These are phyloP conservation scores for Rhaphigaster nebulosa DNA, from an alignment of 2,888 invertebrate genomes.

Conservation along the genomic window DNA sequence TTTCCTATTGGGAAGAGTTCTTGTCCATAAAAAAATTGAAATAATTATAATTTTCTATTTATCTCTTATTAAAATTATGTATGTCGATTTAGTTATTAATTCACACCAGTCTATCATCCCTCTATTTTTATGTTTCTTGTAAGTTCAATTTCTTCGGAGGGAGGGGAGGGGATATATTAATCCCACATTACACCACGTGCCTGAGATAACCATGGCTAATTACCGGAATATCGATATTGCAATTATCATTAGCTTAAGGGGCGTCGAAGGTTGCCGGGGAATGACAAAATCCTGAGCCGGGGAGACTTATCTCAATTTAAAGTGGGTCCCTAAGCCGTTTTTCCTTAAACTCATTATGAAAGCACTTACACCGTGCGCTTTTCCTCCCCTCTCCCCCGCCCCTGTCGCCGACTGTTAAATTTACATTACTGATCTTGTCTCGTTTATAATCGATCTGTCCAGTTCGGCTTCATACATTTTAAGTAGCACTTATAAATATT, in stretches of 20 bases:
- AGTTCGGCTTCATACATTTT: conserved; percentile 2
- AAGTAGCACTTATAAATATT: conserved; percentile 32
- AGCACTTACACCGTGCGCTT: conserved; percentile 16
- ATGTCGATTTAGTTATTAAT: too few relatives aligned
- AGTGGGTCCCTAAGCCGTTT: conserved; percentile 45
- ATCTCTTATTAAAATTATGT: too few relatives aligned
- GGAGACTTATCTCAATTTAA: conserved; percentile 29
- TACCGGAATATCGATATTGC: neutral
- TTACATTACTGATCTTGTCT: neutral
- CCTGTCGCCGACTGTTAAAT: conserved; percentile 2
- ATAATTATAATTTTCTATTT: too few relatives aligned
- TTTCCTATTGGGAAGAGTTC: too few relatives aligned
- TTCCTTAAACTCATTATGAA: conserved; percentile 45
- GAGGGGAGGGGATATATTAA: too few relatives aligned
- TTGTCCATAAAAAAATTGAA: too few relatives aligned
- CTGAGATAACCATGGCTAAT: neutral
- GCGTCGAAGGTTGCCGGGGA: neutral
- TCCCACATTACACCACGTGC: neutral
- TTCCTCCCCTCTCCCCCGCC: neutral
- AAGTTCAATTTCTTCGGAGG: neutral
- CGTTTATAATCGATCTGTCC: conserved; percentile 36
- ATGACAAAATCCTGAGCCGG: neutral
- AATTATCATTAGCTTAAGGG: conserved; percentile 16
- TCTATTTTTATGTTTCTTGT: neutral
- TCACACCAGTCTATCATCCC: too few relatives aligned